phyloP scores from a whole-genome alignment of 1,140 invertebrate species.

The Manduca sexta region DNA sequence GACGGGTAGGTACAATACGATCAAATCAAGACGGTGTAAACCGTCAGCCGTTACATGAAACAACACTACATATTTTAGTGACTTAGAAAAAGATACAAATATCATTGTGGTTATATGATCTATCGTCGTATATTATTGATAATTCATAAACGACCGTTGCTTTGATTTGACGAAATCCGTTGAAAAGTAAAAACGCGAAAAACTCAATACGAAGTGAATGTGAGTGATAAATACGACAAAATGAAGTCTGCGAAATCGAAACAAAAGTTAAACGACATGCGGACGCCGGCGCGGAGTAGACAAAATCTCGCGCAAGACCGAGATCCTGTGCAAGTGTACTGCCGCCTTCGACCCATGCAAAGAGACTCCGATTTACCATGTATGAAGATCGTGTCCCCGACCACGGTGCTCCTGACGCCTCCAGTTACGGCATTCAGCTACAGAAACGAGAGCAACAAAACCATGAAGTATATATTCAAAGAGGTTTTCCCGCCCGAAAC shows the following conservation, averaged over 20 bases:
- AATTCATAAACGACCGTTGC: conserved; percentile 44
- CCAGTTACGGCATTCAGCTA: conserved; percentile 78
- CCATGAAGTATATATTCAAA: conserved; percentile 85
- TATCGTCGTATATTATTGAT: conserved; percentile 15
- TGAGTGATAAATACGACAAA: conserved; percentile 23
- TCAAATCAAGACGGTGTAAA: conserved; percentile 12
- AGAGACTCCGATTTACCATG: conserved; percentile 78
- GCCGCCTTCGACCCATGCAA: conserved; percentile 84
- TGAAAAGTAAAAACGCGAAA: conserved; percentile 25
- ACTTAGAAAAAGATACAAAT: conserved; percentile 16
- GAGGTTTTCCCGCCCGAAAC: conserved; percentile 87
- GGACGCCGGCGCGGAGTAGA: conserved; percentile 57
- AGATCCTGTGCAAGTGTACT: conserved; percentile 90
- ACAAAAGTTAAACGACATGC: conserved; percentile 56
- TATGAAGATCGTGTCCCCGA: conserved; percentile 82
- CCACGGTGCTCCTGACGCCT: conserved; percentile 79
- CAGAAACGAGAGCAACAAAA: conserved; percentile 77
- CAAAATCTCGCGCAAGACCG: conserved; percentile 47
- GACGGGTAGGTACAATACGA: conserved; percentile 17
- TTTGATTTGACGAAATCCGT: conserved; percentile 50
- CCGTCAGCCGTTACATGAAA: conserved; percentile 22
- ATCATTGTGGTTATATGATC: conserved; percentile 9
- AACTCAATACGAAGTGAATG: conserved; percentile 20
- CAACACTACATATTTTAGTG: conserved; percentile 1
- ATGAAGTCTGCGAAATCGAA: conserved; percentile 67